Evolutionary conservation across 2,113 vertebrate genomes (phyloP), one percentile per base, ranked within the genome.

Genomic region (Hyaena hyaena): DNA sequence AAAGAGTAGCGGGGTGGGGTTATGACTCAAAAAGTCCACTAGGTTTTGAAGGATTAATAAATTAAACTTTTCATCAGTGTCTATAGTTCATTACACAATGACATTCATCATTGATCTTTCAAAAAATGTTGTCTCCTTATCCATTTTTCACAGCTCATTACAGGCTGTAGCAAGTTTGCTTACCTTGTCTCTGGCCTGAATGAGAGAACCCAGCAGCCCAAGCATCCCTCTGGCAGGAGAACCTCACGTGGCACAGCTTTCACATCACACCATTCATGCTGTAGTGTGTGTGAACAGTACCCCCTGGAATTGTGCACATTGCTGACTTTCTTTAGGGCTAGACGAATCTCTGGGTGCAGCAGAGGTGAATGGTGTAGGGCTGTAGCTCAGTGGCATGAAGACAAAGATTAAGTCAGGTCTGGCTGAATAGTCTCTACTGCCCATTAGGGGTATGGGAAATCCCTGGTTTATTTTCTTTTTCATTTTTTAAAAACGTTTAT

Each of bases 21-120:
- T 28, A 48, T 69, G 69, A 48, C 26, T 12, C 63, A 28, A 9
- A 50, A 61, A 69, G 7, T 43, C 5, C 65, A 58, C 7, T 39
- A 68, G 53, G 9, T n/a, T 88, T 80, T 63, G 48, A 94, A 82
- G 50, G 63, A 76, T 87, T 90, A 74, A 48, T 73, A 45, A 85
- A 82, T 88, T 63, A 86, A 93, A n/a, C 10, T 87, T 96, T 28
- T 79, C 50, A 76, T 89, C 66, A 82, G 55, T 76, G 24, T 17
- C 26, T 55, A 84, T 4, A 71, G n/a, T 80, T 94, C 94, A 95
- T 84, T 90, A 76, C 39, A 0, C 45, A 94, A 93, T 43, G 63
- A 76, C 39, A 69, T 80, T 80, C 39, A 39, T 93, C 63, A 63
- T 65, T 74, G 50, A 79, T 74, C 79, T 95, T 65, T 89, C 76